Evolutionary conservation across 2,797 vertebrate genomes (phyloP), one percentile per base, ranked within the genome.

Genomic region (Phalanger gymnotis): DNA sequence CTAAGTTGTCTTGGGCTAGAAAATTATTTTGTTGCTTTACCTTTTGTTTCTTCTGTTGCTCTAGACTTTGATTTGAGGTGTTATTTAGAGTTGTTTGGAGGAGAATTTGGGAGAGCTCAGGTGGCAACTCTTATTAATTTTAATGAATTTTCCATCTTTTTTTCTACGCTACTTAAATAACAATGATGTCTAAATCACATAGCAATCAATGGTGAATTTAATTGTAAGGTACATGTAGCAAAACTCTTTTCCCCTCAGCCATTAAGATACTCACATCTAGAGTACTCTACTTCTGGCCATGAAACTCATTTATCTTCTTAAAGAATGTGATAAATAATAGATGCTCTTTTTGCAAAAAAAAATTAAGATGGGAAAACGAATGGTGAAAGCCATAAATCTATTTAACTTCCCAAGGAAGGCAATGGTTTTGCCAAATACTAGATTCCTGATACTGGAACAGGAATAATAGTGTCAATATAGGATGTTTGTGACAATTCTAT

Each of bases 141-240:
- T 91, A 56, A 94, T 54, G 13, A 56, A n/a, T 51, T 47, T 94
- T 54, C 53, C 95, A 90, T 91, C 53, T 10, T 81, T n/a, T 66
- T n/a, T 95, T 34, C 89, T 30, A 54, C 12, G 57, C 54, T 93
- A 53, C 93, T 92, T 73, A 94, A 95, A 93, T 31, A 93, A 19
- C 61, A 95, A 4, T 90, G 90, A 73, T 54, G 28, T 58, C 54
- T 47, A 94, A 87, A 93, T 95, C 27, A 90, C 25, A 91, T 5
- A 90, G 2, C 73, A 94, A 94, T 52, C 73, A 31, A n/a, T 92
- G 92, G 61, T 95, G 96, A 95, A 92, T 91, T 92, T 90, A 53
- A 66, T 92, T 81, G 91, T 95, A 89, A 47, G 66, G 27, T 66
- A 30, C 54, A 7, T 58, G 9, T 52, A 40, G 34, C 91, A 13